phyloP scores from a whole-genome alignment of 1,140 invertebrate species.

The Drosophila novamexicana region DNA sequence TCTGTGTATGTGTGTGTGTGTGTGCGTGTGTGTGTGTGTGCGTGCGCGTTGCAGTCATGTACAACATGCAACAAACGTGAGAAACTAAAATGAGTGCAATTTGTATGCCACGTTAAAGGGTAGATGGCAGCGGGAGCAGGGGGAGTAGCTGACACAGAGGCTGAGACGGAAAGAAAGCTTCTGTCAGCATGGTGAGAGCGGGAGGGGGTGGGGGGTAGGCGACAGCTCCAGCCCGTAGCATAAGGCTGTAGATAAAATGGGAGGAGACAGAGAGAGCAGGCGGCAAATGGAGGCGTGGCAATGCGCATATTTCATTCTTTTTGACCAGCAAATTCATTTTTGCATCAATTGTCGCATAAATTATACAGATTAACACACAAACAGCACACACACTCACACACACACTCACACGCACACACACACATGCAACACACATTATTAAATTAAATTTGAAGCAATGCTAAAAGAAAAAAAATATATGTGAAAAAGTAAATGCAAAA shows the following conservation, averaged over 20 bases:
- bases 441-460: slow-evolving; percentile 52
- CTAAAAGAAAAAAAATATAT: slow-evolving; percentile 15
- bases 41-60: slow-evolving; percentile 78
- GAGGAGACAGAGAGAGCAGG: background rate
- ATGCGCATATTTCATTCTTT: slow-evolving; percentile 43
- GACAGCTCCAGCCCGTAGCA: slow-evolving; percentile 22
- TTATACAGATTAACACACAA: slow-evolving; percentile 71
- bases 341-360: slow-evolving; percentile 80
- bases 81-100: slow-evolving; percentile 82
- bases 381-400: slow-evolving; percentile 20
- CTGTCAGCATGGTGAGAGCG: background rate
- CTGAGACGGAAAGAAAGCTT: background rate
- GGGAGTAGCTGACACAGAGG: background rate
- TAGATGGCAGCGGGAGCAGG: background rate
- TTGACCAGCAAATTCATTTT: slow-evolving; percentile 68
- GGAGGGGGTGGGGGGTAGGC: background rate
- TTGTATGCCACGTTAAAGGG: slow-evolving; percentile 77
- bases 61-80: slow-evolving; percentile 81
- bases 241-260: background rate
- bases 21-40: slow-evolving; percentile 54
- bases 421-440: slow-evolving; percentile 46
- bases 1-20: slow-evolving; percentile 41
- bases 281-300: background rate
- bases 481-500: slow-evolving; percentile 4
- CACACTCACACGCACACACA: slow-evolving; percentile 20